Conservation (phyloP, 2,113 vertebrate species). For the Hucho hucho region DNA sequence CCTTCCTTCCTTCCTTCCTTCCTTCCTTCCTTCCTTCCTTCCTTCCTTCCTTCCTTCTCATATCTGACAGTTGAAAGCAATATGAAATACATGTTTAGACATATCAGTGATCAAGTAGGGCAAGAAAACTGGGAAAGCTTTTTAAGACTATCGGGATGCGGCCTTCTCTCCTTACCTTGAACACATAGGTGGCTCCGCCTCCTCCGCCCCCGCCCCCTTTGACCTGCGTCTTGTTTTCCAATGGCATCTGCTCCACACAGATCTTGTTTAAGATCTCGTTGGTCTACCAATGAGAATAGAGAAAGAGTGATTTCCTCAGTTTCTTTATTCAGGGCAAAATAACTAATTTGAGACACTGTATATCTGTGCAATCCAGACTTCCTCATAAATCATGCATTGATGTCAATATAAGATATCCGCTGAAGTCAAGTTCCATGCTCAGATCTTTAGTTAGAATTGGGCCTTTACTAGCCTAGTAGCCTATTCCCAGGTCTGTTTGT, state of each 20-base stretch:
- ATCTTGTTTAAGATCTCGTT: conserved; percentile 83
- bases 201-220: conserved; percentile 94
- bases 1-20: too few relatives aligned
- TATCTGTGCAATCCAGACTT: too few relatives aligned
- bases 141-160: background rate
- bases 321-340: too few relatives aligned
- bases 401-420: too few relatives aligned
- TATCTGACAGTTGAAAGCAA: background rate
- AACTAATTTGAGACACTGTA: too few relatives aligned
- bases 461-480: too few relatives aligned
- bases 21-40: background rate
- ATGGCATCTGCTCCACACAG: conserved; percentile 88
- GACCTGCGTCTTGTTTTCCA: conserved; percentile 85
- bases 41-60: background rate
- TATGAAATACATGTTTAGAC: background rate
- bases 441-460: too few relatives aligned
- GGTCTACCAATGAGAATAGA: conserved; percentile 64
- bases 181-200: conserved; percentile 93
- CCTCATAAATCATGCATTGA: too few relatives aligned
- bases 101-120: background rate
- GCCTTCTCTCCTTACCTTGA: conserved; percentile 82
- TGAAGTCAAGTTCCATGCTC: too few relatives aligned
- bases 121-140: background rate
- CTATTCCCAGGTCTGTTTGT: too few relatives aligned
- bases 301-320: background rate